Conservation (phyloP, 2,888 invertebrate genomes). For the Cataglyphis livida region DNA sequence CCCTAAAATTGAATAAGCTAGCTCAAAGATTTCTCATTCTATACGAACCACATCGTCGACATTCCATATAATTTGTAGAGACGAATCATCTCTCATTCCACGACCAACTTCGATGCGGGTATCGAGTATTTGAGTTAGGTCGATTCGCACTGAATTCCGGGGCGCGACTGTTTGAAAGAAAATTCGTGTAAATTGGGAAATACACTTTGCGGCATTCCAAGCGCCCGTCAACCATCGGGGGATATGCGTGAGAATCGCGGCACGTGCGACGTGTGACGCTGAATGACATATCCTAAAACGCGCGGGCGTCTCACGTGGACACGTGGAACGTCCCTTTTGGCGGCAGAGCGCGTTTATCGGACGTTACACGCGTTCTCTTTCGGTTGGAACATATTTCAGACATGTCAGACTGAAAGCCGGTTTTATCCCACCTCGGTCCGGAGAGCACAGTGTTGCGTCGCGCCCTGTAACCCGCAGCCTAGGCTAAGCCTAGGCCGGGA, state of each 20-base stretch:
- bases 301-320: constrained; percentile 39
- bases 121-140: neutral
- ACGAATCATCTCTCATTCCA: neutral
- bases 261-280: constrained; percentile 23
- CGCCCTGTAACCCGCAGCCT: constrained; percentile 24
- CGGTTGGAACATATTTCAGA: constrained; percentile 50
- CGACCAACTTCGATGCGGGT: constrained; percentile 1
- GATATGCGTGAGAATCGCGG: constrained; percentile 37
- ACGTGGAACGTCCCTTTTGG: constrained; percentile 18
- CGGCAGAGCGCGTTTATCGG: constrained; percentile 43
- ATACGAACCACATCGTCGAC: neutral
- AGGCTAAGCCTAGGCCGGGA: constrained; percentile 46
- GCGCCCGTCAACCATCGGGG: neutral
- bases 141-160: constrained; percentile 38
- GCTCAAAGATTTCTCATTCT: neutral
- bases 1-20: neutral
- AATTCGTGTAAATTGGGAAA: constrained; percentile 40
- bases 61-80: neutral
- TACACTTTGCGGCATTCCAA: neutral
- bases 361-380: constrained; percentile 24
- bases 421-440: constrained; percentile 35
- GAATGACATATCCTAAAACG: constrained; percentile 41
- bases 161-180: neutral
- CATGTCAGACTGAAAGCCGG: constrained; percentile 44
- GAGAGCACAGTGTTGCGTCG: constrained; percentile 13